Evolutionary conservation across 2,888 invertebrate genomes (phyloP), one percentile per base, ranked within the genome.

Genomic region (Tethea ocularis): DNA sequence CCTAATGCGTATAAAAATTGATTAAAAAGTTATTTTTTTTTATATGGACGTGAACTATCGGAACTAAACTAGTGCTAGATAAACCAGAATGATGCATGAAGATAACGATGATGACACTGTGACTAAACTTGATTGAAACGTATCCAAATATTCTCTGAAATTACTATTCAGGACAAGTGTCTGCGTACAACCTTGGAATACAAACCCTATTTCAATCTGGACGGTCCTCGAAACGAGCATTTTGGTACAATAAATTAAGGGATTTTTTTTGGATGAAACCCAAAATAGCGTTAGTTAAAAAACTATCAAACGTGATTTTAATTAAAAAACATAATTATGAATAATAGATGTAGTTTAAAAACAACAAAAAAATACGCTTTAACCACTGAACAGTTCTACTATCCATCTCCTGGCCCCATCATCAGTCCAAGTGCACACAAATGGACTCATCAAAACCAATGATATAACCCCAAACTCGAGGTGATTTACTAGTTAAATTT

Each of bases 121-220:
- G 1, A 7, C 20, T 10, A 46, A 46, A 46, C 46, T 20, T 46
- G 46, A 46, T 46, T 46, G 46, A 46, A 46, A 46, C 46, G 46
- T 46, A 46, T 46, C 46, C 46, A 46, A 46, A 46, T 17, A 52
- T 26, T 8, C 52, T 52, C 17, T 52, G 20, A 7, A 23, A 26
- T 52, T 24, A 17, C 26, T 52, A 52, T 52, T 26, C 52, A 52
- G 52, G 22, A 26, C 52, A 52, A 26, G 17, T 46, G 1, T 26
- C 52, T 52, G 15, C 52, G 17, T 15, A 29, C 52, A 11, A 52
- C 26, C 52, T 52, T 52, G 52, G 24, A 29, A 29, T 52, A 52
- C 26, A 23, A 52, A 29, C 26, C 26, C 52, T 29, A 52, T 26
- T 52, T 52, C 52, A 52, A 52, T 52, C 13, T 52, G 52, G 29